Evolutionary conservation across 53 echinoderm and acorn worm species (phyloP).

Genomic region (Paelopatides confundens): DNA sequence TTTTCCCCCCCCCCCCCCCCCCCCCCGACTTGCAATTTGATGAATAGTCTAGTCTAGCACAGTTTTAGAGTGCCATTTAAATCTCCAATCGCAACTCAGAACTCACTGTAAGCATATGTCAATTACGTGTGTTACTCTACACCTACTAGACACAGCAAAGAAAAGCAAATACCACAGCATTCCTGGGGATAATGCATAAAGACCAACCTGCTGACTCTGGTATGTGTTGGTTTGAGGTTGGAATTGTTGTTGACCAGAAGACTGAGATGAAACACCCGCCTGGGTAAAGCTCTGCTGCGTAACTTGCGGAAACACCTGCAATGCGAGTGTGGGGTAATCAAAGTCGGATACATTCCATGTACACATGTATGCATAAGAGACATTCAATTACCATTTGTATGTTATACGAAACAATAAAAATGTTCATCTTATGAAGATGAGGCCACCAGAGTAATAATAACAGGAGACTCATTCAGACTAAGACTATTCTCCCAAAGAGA

Average conservation of each 20-base stretch:
- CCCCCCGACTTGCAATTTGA: not conserved
- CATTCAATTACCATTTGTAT: too few species aligned
- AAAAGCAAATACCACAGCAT: constrained; percentile 16
- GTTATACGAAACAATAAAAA: too few species aligned
- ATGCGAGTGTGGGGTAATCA: not conserved
- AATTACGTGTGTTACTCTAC: not conserved
- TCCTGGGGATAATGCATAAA: constrained; percentile 4
- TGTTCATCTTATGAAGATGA: too few species aligned
- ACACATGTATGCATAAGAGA: too few species aligned
- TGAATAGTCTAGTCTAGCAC: not conserved
- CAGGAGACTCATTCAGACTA: too few species aligned
- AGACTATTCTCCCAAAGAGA: too few species aligned
- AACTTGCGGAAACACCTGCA: constrained; percentile 28
- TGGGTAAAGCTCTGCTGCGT: constrained; percentile 18
- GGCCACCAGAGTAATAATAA: too few species aligned
- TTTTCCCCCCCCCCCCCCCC: not conserved
- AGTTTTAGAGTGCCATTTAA: not conserved
- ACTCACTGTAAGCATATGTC: not conserved
- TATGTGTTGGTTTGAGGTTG: constrained; percentile 20
- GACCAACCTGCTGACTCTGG: constrained; percentile 36
- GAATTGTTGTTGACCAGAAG: constrained; percentile 20
- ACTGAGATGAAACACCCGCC: not conserved
- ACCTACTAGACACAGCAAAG: constrained; percentile 16
- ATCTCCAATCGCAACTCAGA: not conserved
- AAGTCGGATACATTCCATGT: not conserved